Percentiles rank a stretch among this genome's conserved stretches.
Conservation (phyloP, 2,113 vertebrate genomes). For the Apus apus region DNA sequence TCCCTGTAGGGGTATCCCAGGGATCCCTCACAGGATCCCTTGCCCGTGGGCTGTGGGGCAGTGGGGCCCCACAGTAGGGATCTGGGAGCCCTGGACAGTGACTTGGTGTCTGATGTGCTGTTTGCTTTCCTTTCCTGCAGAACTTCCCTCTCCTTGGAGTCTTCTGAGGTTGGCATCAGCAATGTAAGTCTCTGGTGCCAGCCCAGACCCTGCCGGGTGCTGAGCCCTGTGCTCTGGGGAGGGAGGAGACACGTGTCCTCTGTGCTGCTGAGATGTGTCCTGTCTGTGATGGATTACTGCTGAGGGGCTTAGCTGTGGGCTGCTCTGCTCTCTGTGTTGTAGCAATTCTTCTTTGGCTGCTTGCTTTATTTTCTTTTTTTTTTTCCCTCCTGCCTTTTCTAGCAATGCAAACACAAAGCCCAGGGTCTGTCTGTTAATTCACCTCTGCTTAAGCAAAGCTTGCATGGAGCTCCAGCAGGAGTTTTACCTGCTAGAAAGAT, state of each 20-base stretch:
- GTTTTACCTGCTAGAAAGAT: not conserved
- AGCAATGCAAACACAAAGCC: not conserved
- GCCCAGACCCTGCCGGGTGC: not conserved
- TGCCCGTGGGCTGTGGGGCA: not conserved
- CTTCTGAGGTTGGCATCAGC: constrained; percentile 47
- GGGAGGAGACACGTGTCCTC: not conserved
- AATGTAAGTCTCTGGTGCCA: not conserved
- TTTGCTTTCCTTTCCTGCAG: constrained; percentile 11
- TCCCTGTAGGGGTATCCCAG: not conserved
- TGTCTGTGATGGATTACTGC: not conserved
- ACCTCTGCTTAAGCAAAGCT: not conserved
- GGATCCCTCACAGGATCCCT: not conserved
- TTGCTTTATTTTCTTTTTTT: not conserved
- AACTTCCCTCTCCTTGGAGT: constrained; percentile 14
- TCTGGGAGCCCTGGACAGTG: not conserved
- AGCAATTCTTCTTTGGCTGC: not conserved
- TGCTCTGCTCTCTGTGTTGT: not conserved
- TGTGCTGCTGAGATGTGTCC: not conserved
- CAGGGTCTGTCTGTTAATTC: not conserved
- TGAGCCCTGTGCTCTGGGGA: not conserved
- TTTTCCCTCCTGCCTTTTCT: not conserved
- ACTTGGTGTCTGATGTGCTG: not conserved
- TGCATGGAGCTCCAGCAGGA: not conserved
- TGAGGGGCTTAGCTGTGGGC: not conserved
- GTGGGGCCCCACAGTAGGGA: fast-evolving